Conservation (phyloP, 2,113 vertebrate genomes). For the Erythrocercus mccallii region DNA sequence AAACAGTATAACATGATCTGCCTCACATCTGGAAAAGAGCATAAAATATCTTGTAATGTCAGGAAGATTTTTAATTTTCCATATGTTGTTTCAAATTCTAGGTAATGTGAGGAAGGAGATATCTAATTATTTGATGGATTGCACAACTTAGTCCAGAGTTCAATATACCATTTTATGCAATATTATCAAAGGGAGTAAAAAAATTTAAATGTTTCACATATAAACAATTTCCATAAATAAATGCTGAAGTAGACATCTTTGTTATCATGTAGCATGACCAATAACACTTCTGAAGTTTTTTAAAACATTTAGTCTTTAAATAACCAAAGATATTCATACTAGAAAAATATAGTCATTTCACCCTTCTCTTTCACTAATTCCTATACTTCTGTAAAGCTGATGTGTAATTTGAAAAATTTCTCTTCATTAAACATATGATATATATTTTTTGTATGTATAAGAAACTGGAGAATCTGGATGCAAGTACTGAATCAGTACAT, state of each 20-base stretch:
- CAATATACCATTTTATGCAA: background rate
- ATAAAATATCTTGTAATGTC: background rate
- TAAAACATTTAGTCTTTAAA: background rate
- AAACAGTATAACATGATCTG: background rate
- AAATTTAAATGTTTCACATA: background rate
- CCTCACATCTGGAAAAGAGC: constrained; percentile 21
- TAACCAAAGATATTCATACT: background rate
- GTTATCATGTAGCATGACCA: background rate
- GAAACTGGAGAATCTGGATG: background rate
- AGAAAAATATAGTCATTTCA: background rate
- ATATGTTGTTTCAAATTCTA: constrained; percentile 12
- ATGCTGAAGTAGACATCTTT: background rate
- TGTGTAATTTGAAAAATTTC: background rate
- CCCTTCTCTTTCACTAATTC: background rate
- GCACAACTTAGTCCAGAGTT: background rate
- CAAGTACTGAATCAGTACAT: background rate
- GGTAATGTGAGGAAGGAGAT: background rate
- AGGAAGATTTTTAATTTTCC: constrained; percentile 17
- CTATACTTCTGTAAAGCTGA: background rate
- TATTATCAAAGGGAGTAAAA: background rate
- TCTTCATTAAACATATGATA: background rate
- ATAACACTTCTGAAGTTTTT: background rate
- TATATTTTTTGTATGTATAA: background rate
- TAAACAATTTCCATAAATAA: background rate
- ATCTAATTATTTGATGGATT: background rate